Evolutionary conservation across 2,113 vertebrate species (phyloP).

Genomic region (Taxidea taxus): DNA sequence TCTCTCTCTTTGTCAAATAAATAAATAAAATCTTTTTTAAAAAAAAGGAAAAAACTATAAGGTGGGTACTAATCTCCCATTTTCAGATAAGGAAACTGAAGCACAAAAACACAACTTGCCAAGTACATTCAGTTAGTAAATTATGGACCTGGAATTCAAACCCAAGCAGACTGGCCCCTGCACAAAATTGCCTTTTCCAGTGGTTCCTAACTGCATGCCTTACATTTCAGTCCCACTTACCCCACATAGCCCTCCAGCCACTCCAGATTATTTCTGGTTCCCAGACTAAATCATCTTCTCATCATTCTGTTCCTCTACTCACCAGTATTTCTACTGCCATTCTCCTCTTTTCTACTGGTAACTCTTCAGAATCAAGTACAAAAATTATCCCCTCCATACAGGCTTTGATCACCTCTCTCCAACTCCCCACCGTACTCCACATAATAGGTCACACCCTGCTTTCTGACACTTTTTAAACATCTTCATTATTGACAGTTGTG

Average conservation of each 20-base stretch:
- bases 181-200: not conserved
- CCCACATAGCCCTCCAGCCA: not conserved
- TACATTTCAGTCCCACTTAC: not conserved
- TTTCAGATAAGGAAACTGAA: constrained; percentile 16
- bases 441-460: not conserved
- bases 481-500: not conserved
- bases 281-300: not conserved
- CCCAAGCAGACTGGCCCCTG: not conserved
- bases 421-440: not conserved
- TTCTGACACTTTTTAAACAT: constrained; percentile 12
- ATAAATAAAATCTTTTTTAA: no score
- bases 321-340: not conserved
- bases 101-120: not conserved
- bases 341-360: not conserved
- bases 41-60: not conserved
- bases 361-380: not conserved
- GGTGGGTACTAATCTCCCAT: not conserved
- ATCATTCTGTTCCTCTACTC: not conserved
- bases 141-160: not conserved
- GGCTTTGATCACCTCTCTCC: not conserved
- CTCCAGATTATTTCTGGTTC: not conserved
- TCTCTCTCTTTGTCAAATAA: no score
- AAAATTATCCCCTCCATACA: not conserved
- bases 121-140: not conserved
- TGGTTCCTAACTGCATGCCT: not conserved